Conservation (phyloP, 1,140 invertebrate genomes). For the Thaumetopoea pityocampa region DNA sequence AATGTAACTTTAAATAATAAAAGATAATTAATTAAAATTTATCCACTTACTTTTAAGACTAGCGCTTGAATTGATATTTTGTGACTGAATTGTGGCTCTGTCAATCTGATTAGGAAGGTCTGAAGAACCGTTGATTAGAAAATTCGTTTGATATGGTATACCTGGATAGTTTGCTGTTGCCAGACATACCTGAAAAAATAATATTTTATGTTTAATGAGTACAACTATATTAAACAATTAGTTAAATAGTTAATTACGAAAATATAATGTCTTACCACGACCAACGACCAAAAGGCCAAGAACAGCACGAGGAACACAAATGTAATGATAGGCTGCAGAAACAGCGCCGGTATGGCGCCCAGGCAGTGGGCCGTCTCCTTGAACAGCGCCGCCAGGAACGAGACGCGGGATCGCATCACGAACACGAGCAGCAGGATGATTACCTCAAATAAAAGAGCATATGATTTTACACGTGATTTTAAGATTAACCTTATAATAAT, state of each 20-base stretch:
- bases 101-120: constrained; percentile 30
- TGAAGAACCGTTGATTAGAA: constrained; percentile 48
- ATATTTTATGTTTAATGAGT: background rate
- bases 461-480: no score
- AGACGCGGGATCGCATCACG: constrained; percentile 87
- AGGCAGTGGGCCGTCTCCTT: constrained; percentile 92
- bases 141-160: constrained; percentile 52
- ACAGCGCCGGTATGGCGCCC: constrained; percentile 87
- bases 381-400: constrained; percentile 88
- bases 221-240: constrained; percentile 1
- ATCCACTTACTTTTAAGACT: constrained; percentile 47
- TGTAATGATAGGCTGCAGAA: constrained; percentile 92
- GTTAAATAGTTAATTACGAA: constrained; percentile 14
- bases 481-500: no score
- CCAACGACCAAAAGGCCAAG: constrained; percentile 89
- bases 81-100: constrained; percentile 36
- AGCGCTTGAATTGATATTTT: constrained; percentile 41
- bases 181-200: constrained; percentile 72
- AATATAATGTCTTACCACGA: constrained; percentile 80
- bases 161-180: constrained; percentile 77
- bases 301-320: constrained; percentile 87
- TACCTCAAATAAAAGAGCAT: constrained; percentile 76
- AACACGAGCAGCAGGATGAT: constrained; percentile 87
- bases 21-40: no score
- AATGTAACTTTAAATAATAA: no score